Percentiles rank a stretch among this genome's conserved stretches.
phyloP scores from a whole-genome alignment of 2,888 invertebrate genomes.

The Pachycephus smyrnensis region DNA sequence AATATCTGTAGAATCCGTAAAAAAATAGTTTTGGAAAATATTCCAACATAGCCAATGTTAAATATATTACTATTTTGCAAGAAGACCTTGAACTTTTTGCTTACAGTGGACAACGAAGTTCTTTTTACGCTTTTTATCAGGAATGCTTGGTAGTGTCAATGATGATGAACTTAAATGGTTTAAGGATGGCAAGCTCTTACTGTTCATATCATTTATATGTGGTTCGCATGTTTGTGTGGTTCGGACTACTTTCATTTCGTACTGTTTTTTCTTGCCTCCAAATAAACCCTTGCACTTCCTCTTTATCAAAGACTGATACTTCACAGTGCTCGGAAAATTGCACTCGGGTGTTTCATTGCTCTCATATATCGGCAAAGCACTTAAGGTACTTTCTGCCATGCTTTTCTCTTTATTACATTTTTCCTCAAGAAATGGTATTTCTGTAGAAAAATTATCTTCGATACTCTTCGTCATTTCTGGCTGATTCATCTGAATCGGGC shows the following conservation, averaged over 20 bases:
- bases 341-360: background rate
- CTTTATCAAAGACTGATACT: background rate
- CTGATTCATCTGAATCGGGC: background rate
- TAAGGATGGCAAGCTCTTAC: conserved; percentile 42
- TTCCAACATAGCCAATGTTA: background rate
- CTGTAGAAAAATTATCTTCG: background rate
- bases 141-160: conserved; percentile 21
- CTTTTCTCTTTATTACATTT: background rate
- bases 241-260: background rate
- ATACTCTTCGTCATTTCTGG: background rate
- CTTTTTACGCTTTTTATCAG: conserved; percentile 34
- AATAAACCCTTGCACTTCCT: background rate
- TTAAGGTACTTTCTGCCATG: background rate
- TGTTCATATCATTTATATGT: conserved; percentile 27
- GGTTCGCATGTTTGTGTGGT: conserved; percentile 7
- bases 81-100: conserved; percentile 43
- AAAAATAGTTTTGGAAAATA: background rate
- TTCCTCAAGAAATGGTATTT: background rate
- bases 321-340: background rate
- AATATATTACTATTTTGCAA: conserved; percentile 37
- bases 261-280: background rate
- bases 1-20: background rate
- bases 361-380: background rate
- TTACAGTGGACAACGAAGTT: conserved; percentile 40
- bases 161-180: conserved; percentile 27